Evolutionary conservation across 1,140 invertebrate genomes (phyloP).

Genomic region (Macrobrachium rosenbergii): DNA sequence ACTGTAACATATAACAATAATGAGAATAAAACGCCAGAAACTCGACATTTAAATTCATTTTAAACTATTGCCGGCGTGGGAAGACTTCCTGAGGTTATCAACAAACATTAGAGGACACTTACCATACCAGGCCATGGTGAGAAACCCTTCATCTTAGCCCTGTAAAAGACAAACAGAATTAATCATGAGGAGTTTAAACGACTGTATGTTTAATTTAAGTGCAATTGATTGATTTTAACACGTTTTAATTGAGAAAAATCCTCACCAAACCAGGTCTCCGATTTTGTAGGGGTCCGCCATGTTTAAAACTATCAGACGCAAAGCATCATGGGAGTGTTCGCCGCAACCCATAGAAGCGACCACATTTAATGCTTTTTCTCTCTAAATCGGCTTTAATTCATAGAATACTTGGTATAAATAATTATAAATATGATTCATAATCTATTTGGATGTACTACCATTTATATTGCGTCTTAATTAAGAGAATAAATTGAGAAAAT

Average conservation of each 20-base stretch:
- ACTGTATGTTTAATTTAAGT: not conserved
- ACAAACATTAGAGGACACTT: slow-evolving; percentile 2
- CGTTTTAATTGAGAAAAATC: not conserved
- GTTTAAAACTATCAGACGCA: slow-evolving; percentile 50
- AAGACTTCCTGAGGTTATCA: not conserved
- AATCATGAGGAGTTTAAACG: not conserved
- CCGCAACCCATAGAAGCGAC: not conserved
- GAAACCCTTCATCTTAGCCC: slow-evolving; percentile 70
- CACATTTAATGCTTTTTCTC: not conserved
- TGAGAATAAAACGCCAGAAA: too few relatives aligned
- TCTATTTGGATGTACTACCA: not conserved
- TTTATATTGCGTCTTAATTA: not conserved
- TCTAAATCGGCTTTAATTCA: not conserved
- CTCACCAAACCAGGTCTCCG: slow-evolving; percentile 65
- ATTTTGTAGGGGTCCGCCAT: slow-evolving; percentile 64
- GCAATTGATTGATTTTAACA: not conserved
- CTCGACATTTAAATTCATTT: too few relatives aligned
- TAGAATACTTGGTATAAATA: not conserved
- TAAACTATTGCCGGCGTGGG: slow-evolving; percentile 1
- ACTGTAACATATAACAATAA: too few relatives aligned
- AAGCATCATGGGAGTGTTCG: slow-evolving; percentile 17
- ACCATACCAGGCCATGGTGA: slow-evolving; percentile 69
- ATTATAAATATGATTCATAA: not conserved
- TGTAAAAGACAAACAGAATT: slow-evolving; percentile 39
- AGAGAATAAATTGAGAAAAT: not conserved